These are phyloP conservation scores for Blastobasis adustella DNA, from an alignment of 2,888 invertebrate species.

Conservation along the genomic window DNA sequence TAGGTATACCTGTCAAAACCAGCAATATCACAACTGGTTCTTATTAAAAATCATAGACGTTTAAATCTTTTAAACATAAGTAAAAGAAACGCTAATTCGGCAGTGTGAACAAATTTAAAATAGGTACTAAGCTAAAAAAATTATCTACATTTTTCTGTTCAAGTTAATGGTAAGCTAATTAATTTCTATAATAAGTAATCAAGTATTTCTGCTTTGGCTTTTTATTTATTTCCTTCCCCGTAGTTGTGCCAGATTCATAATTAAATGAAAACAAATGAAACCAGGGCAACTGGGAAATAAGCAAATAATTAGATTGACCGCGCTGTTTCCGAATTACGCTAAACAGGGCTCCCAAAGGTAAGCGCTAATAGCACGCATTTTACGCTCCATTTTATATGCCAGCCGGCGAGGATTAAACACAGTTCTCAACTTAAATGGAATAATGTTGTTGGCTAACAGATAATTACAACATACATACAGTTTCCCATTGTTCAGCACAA, in stretches of 20 bases:
- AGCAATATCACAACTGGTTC: too few species aligned
- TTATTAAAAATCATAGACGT: too few species aligned
- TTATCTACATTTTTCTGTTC: too few species aligned
- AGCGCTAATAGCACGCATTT: background rate
- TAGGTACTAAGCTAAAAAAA: too few species aligned
- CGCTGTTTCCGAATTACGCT: slow-evolving; percentile 22
- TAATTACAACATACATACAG: background rate
- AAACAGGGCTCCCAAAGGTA: background rate
- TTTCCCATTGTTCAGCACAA: too few species aligned
- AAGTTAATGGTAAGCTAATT: too few species aligned
- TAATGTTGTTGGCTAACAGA: background rate
- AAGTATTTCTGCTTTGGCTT: too few species aligned
- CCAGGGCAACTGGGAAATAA: slow-evolving; percentile 26
- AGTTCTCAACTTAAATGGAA: background rate
- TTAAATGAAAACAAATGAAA: slow-evolving; percentile 18
- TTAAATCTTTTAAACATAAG: too few species aligned
- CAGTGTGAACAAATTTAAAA: too few species aligned
- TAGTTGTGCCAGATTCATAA: slow-evolving; percentile 1
- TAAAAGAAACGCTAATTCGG: too few species aligned
- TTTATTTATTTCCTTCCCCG: background rate
- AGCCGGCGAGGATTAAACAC: background rate
- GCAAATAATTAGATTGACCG: slow-evolving; percentile 28
- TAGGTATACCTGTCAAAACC: too few species aligned
- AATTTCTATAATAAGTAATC: too few species aligned
- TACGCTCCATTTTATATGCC: background rate